phyloP scores from a whole-genome alignment of 2,797 vertebrate species.

The Coendou prehensilis region DNA sequence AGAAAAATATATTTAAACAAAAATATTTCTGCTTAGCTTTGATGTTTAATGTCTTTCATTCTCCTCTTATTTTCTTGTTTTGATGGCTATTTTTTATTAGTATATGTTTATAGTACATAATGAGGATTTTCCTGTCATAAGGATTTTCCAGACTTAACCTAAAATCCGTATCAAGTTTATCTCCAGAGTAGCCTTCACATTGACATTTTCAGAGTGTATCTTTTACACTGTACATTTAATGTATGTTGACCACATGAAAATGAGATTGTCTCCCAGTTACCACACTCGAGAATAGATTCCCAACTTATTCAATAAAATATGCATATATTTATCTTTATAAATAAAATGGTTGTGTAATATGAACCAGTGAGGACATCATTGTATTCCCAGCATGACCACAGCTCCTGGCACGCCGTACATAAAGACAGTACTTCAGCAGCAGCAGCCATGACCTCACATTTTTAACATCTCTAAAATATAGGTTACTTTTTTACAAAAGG shows the following conservation, averaged over 20 bases:
- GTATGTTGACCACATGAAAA: neutral
- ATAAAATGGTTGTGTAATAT: neutral
- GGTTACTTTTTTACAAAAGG: neutral
- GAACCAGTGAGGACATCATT: neutral
- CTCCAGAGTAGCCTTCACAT: neutral
- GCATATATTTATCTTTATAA: neutral
- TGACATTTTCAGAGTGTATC: neutral
- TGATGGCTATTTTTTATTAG: neutral
- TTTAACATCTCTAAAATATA: neutral
- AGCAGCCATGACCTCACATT: neutral
- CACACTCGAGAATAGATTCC: neutral
- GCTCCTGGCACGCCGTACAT: neutral
- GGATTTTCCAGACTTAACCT: neutral
- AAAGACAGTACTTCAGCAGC: neutral
- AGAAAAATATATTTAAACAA: neutral
- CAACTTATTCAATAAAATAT: slow-evolving; percentile 1
- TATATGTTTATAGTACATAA: neutral
- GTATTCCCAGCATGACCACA: neutral
- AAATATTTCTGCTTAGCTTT: neutral
- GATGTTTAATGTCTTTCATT: neutral
- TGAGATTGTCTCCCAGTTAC: neutral
- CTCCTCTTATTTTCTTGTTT: neutral
- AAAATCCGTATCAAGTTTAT: neutral
- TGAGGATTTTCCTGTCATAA: neutral
- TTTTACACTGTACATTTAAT: neutral